Conservation (phyloP, 2,888 invertebrate genomes). For the Pristionchus entomophagus region DNA sequence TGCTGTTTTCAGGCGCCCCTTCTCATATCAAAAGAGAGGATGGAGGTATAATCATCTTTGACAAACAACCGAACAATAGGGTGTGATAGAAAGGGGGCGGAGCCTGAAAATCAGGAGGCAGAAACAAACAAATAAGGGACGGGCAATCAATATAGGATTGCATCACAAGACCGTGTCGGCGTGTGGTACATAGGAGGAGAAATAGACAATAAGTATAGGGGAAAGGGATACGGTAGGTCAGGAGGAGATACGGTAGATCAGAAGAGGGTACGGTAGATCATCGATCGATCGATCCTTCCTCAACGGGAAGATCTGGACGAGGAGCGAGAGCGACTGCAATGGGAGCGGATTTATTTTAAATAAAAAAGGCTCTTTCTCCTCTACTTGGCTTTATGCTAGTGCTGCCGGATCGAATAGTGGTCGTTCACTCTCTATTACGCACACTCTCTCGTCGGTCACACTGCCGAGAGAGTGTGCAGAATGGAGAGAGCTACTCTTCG, state of each 20-base stretch:
- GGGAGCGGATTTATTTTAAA: not conserved
- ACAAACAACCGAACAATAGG: conserved; percentile 5
- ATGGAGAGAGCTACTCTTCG: not conserved
- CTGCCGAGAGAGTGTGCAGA: too few species aligned
- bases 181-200: not conserved
- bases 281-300: not conserved
- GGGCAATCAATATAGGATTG: not conserved
- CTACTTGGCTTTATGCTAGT: too few species aligned
- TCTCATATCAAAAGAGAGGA: conserved; percentile 13
- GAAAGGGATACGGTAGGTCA: not conserved
- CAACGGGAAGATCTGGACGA: conserved; percentile 4
- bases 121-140: not conserved
- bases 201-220: not conserved
- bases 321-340: conserved; percentile 21
- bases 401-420: too few species aligned
- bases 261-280: not conserved
- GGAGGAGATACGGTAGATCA: not conserved
- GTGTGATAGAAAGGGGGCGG: not conserved
- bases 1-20: conserved; percentile 9
- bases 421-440: not conserved
- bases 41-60: conserved; percentile 23
- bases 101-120: not conserved
- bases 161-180: not conserved
- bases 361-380: too few species aligned
- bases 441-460: too few species aligned